Evolutionary conservation across 2,888 invertebrate species (phyloP), one percentile per base, ranked within the genome.

Genomic region (Mayetiola destructor): DNA sequence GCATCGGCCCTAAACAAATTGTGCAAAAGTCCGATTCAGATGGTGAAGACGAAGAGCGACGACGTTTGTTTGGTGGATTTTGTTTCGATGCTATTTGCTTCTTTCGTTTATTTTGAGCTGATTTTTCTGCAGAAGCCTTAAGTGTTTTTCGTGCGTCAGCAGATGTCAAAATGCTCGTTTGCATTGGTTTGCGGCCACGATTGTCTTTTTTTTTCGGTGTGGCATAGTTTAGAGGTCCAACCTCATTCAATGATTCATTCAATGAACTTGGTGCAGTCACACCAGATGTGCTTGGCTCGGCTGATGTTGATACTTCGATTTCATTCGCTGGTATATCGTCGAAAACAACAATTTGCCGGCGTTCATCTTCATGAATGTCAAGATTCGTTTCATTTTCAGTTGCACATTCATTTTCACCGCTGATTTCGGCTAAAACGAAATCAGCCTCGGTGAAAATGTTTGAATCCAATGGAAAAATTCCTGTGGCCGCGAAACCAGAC

Each of bases 401-500:
- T 39, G 39, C 35, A 9, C 14, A 18, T 37, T 37, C 20, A 29
- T 40, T 56, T 35, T 48, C 57, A 20, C 23, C 42, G n/a, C 52
- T 52, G 14, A 35, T 3, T 39, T 1, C 30, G 16, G 52, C 18
- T 20, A 35, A 20, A 1, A 30, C 52, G 52, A 52, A 57, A 36
- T 57, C 52, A 23, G 30, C 21, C 16, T 57, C 57, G 12, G 30
- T 2, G 21, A 57, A 57, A 20, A 21, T 30, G 27, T 57, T 3
- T 32, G 35, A 35, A 57, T 57, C 23, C 52, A 35, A 57, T 52
- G 57, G 57, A 32, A 1, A 2, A 52, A 57, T 52, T 29, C 52
- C 57, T 27, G 57, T n/a, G 1, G 57, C 27, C 14, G 12, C 69
- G 80, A 79, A 69, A 77, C 80, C 64, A 78, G 79, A 65, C 77